Conservation (phyloP, 2,797 vertebrate genomes). For the Sebastes iracundus region DNA sequence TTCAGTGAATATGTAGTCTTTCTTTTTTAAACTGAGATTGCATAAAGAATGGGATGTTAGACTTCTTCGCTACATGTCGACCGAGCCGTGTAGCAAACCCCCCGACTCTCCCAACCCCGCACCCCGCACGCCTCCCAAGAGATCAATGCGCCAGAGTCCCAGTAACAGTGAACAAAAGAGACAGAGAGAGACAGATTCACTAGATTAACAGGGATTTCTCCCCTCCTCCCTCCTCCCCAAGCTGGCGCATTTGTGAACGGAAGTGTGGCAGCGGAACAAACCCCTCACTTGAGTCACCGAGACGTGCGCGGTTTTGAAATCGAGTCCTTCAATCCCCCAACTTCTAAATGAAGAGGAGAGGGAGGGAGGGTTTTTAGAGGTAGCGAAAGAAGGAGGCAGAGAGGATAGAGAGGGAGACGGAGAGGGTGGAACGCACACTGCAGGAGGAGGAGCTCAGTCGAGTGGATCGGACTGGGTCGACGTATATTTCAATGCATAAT, state of each 20-base stretch:
- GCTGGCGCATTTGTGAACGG: slow-evolving; percentile 76
- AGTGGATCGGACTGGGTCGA: slow-evolving; percentile 64
- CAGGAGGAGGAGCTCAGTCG: slow-evolving; percentile 64
- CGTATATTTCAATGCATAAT: slow-evolving; percentile 81
- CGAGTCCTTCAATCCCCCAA: slow-evolving; percentile 78
- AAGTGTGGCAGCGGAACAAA: slow-evolving; percentile 85
- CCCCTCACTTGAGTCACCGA: slow-evolving; percentile 81
- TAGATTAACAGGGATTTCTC: slow-evolving; percentile 83
- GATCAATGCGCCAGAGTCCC: slow-evolving; percentile 56
- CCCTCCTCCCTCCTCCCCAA: slow-evolving; percentile 58
- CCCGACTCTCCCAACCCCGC: background rate
- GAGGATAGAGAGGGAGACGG: slow-evolving; percentile 21
- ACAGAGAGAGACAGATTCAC: slow-evolving; percentile 69
- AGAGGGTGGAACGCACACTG: slow-evolving; percentile 38
- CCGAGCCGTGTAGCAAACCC: background rate
- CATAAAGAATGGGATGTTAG: background rate
- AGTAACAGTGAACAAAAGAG: slow-evolving; percentile 73
- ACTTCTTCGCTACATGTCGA: background rate
- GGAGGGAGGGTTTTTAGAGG: slow-evolving; percentile 15
- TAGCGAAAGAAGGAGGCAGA: slow-evolving; percentile 5
- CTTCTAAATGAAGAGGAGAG: slow-evolving; percentile 47
- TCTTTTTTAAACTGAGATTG: background rate
- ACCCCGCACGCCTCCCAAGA: slow-evolving; percentile 21
- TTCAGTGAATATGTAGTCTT: background rate
- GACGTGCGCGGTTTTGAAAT: slow-evolving; percentile 84